Base-by-base conservation (phyloP, 2,888 invertebrate genomes). In the Apotomis capreana region DNA sequence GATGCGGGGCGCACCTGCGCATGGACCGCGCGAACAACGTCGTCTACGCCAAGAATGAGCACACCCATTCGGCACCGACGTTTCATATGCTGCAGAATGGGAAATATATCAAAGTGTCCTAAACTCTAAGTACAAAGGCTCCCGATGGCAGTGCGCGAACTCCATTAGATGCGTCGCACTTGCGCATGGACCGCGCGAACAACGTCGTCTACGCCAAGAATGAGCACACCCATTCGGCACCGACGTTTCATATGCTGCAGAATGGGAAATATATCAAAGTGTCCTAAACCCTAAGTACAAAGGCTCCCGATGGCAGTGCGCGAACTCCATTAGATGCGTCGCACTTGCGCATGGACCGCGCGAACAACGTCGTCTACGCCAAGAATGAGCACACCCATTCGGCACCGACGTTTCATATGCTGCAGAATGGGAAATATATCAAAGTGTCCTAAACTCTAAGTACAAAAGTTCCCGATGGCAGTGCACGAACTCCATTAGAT, bases 81-180 rank as follows among this genome's bases (percentile, higher is more conserved):
- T 59, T 37, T 37, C 40, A 59, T 40, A 37, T 3, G 59, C 5
- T 12, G 12, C 13, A 37, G 5, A 59, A 12, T 40, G 59, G 59
- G 6, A 36, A 12, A 6, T 59, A 59, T 40, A 9, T 59, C 12
- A 59, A 37, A 59, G 4, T 59, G n/a, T 15, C 9, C 9, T 5
- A 55, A 55, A 26, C 26, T 26, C 26, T 26, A 26, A 26, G 26
- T 2, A 26, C 2, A 6, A 26, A 0, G 80, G 75, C 3, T 55
- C 72, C 4, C 77, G 81, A 3, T 84, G 84, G 84, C 68, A 2
- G 3, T 79, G 78, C 36, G 80, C 77, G 6, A 79, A 76, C 26
- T 72, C 51, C 55, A 62, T 69, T 5, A 75, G 69, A 75, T 77
- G 78, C 74, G 58, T 49, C 74, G 12, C 77, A 79, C 59, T 67